Percentiles rank a stretch among this genome's conserved stretches.
Conservation (phyloP, 2,888 invertebrate genomes). For the Anorthoa munda region DNA sequence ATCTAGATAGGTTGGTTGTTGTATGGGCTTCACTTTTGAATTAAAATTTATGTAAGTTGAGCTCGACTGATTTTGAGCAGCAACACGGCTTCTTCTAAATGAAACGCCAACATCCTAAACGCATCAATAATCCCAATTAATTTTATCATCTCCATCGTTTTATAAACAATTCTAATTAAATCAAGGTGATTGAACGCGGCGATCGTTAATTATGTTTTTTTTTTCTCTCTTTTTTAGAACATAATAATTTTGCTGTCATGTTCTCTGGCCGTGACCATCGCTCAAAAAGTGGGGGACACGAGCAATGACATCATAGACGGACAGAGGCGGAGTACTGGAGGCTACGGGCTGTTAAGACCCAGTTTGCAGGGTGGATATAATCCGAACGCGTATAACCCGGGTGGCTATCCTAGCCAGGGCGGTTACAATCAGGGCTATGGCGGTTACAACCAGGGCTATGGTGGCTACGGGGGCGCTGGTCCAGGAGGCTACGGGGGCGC, state of each 20-base stretch:
- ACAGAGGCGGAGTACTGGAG: slow-evolving; percentile 77
- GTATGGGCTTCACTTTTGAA: not conserved
- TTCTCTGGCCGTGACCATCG: slow-evolving; percentile 75
- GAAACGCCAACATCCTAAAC: slow-evolving; percentile 2
- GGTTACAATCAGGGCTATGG: slow-evolving; percentile 41
- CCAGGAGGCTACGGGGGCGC: slow-evolving; percentile 56
- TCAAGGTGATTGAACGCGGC: slow-evolving; percentile 39
- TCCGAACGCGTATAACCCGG: slow-evolving; percentile 26
- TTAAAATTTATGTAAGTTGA: not conserved
- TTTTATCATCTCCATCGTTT: slow-evolving; percentile 11
- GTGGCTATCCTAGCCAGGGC: slow-evolving; percentile 37
- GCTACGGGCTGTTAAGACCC: slow-evolving; percentile 78
- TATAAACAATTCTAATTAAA: slow-evolving; percentile 21
- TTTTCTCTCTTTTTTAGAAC: slow-evolving; percentile 74
- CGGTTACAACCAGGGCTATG: slow-evolving; percentile 39
- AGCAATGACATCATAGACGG: slow-evolving; percentile 73
- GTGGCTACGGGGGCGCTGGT: slow-evolving; percentile 37
- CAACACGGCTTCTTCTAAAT: not conserved
- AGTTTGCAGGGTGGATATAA: slow-evolving; percentile 26
- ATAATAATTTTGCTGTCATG: slow-evolving; percentile 79
- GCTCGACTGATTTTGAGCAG: not conserved
- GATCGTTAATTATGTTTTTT: slow-evolving; percentile 43
- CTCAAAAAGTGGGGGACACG: slow-evolving; percentile 77
- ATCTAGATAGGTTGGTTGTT: too few species aligned
- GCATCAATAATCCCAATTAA: not conserved